A percentile compares a stretch with the other conserved stretches of the same genome.
Evolutionary conservation across 1,140 invertebrate species (phyloP).

Genomic region (Uloborus diversus): DNA sequence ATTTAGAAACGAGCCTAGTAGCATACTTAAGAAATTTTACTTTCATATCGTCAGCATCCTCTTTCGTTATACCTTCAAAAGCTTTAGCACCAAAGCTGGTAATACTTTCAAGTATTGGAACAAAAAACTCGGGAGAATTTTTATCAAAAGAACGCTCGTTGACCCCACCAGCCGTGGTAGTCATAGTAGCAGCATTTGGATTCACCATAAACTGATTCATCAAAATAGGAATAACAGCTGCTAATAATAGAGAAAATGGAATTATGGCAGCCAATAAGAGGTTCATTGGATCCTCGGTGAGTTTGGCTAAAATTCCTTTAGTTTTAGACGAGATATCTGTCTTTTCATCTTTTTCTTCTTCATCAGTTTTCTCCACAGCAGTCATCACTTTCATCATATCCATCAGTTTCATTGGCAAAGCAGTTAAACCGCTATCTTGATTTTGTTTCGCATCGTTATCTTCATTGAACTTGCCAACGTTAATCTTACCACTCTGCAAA

Average conservation of each 20-base stretch:
- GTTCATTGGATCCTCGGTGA: constrained; percentile 22
- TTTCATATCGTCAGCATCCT: constrained; percentile 10
- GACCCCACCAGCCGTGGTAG: background rate
- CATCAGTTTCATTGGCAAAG: background rate
- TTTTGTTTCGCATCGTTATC: background rate
- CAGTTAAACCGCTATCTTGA: background rate
- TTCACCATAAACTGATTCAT: constrained; percentile 26
- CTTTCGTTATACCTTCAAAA: constrained; percentile 18
- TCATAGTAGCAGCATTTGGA: background rate
- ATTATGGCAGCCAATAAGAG: background rate
- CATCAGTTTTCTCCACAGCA: background rate
- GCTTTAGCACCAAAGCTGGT: constrained; percentile 1
- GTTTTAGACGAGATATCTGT: background rate
- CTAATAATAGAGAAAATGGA: constrained; percentile 25
- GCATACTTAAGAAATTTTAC: constrained; percentile 20
- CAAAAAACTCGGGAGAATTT: constrained; percentile 15
- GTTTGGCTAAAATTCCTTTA: background rate
- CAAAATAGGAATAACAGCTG: constrained; percentile 7
- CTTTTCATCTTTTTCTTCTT: background rate
- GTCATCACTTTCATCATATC: constrained; percentile 9
- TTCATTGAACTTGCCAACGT: no score
- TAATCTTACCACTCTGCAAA: background rate
- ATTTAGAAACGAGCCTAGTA: background rate
- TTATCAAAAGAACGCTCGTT: background rate
- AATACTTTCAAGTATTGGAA: constrained; percentile 21